Conservation (phyloP, 2,797 vertebrate genomes). For the Macropus fuliginosus region DNA sequence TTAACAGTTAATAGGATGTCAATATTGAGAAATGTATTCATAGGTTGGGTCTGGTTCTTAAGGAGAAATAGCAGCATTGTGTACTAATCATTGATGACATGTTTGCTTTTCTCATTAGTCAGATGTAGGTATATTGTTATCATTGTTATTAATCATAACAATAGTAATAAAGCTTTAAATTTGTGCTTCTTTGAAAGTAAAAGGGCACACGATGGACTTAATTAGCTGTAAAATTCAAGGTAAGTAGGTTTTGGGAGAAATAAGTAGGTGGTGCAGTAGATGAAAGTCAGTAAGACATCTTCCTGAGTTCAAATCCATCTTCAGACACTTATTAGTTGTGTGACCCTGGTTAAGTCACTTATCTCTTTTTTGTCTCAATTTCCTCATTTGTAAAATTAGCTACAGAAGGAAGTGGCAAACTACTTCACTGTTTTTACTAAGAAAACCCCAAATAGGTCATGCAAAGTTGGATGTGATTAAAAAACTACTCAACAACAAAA, state of each 20-base stretch:
- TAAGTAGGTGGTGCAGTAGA: not conserved
- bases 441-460: not conserved
- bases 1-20: constrained; percentile 30
- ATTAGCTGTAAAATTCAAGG: not conserved
- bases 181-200: constrained; percentile 33
- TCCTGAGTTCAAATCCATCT: not conserved
- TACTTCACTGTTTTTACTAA: not conserved
- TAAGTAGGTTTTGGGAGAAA: not conserved
- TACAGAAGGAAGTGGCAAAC: not conserved
- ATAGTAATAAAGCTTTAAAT: not conserved
- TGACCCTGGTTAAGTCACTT: accelerated
- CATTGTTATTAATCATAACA: not conserved
- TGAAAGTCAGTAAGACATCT: not conserved
- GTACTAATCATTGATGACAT: not conserved
- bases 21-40: constrained; percentile 22
- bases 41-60: not conserved
- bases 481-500: not conserved
- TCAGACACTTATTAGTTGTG: not conserved
- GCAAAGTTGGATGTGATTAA: not conserved
- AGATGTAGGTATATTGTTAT: constrained; percentile 12
- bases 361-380: accelerated
- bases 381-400: not conserved
- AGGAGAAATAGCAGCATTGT: not conserved
- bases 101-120: not conserved
- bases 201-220: not conserved